A percentile compares a stretch with the other conserved stretches of the same genome.
These are phyloP conservation scores for Tachystola acroxantha DNA, from an alignment of 2,888 invertebrate species.

Conservation along the genomic window DNA sequence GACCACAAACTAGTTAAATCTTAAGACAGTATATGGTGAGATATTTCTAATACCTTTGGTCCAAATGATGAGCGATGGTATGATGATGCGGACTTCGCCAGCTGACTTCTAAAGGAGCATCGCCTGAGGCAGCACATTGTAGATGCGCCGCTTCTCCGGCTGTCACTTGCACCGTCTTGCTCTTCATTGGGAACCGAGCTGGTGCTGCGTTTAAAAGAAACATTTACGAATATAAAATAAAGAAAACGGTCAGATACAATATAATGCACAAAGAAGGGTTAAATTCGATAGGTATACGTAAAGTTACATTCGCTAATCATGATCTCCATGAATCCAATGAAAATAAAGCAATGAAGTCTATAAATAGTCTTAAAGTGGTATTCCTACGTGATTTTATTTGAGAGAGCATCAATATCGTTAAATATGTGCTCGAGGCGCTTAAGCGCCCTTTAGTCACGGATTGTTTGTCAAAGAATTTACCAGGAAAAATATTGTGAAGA, in stretches of 20 bases:
- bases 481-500: constrained; percentile 8
- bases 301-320: too few relatives aligned
- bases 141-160: constrained; percentile 90
- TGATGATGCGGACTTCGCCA: constrained; percentile 89
- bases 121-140: constrained; percentile 92
- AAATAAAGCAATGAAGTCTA: too few relatives aligned
- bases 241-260: background rate
- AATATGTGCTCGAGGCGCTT: background rate
- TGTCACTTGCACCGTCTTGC: constrained; percentile 88
- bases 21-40: too few relatives aligned
- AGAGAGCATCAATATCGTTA: too few relatives aligned
- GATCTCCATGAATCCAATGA: too few relatives aligned
- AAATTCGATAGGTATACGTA: too few relatives aligned
- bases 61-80: constrained; percentile 82
- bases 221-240: background rate
- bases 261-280: background rate
- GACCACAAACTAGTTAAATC: too few relatives aligned
- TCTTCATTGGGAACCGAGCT: constrained; percentile 90
- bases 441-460: background rate
- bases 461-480: background rate
- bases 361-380: too few relatives aligned
- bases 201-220: constrained; percentile 77
- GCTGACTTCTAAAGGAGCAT: constrained; percentile 90
- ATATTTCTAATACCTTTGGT: too few relatives aligned
- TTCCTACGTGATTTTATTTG: too few relatives aligned